phyloP scores from a whole-genome alignment of 2,888 invertebrate genomes.

The Rhamnusium bicolor region DNA sequence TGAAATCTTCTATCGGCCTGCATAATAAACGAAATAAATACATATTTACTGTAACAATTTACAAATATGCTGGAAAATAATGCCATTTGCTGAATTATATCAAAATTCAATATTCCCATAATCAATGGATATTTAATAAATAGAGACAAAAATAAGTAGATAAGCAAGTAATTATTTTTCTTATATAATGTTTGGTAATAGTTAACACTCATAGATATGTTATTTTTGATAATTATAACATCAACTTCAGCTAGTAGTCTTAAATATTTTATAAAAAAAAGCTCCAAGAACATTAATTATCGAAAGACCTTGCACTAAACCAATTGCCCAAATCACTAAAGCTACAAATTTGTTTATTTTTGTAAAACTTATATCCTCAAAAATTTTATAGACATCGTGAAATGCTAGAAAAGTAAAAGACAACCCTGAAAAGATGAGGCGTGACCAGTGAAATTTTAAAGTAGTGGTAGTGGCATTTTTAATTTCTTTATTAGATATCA shows the following conservation, averaged over 20 bases:
- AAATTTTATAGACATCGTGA: neutral
- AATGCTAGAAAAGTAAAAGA: neutral
- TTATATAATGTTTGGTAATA: neutral
- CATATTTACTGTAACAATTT: constrained; percentile 3
- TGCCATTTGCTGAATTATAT: neutral
- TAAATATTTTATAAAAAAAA: neutral
- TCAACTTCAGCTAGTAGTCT: constrained; percentile 8
- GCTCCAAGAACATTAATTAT: constrained; percentile 4
- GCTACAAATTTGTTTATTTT: neutral
- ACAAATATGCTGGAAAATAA: neutral
- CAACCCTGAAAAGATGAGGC: neutral
- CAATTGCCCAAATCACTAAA: neutral
- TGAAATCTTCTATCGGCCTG: neutral
- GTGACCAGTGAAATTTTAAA: constrained; percentile 5
- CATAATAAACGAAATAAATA: neutral
- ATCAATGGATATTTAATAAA: neutral
- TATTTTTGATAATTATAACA: neutral
- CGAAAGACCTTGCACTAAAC: neutral
- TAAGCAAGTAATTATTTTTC: neutral
- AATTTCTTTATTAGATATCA: neutral
- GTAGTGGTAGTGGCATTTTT: neutral
- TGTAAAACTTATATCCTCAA: neutral
- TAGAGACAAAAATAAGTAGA: neutral
- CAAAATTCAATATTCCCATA: neutral
- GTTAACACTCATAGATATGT: neutral